These are phyloP conservation scores for Sesia apiformis DNA, from an alignment of 2,888 invertebrate genomes.

Conservation along the genomic window DNA sequence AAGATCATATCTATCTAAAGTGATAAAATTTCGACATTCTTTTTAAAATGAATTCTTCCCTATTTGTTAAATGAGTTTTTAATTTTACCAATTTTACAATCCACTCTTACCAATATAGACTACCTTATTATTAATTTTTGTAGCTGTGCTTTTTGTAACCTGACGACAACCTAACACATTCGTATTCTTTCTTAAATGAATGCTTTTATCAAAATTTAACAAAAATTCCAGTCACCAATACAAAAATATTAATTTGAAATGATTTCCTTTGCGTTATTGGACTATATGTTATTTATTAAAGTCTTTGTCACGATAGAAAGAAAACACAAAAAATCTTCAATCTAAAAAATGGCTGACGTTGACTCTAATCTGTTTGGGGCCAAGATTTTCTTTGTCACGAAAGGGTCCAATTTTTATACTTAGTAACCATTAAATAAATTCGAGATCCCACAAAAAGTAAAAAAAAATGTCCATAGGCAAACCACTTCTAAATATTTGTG, in stretches of 20 bases:
- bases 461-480: constrained; percentile 53
- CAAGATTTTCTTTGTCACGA: constrained; percentile 52
- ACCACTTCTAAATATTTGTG: constrained; percentile 70
- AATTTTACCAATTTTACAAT: too few species aligned
- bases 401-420: constrained; percentile 60
- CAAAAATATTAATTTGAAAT: constrained; percentile 1
- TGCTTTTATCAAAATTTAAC: too few species aligned
- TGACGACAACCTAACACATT: too few species aligned
- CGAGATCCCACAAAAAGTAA: constrained; percentile 33
- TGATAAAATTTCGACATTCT: too few species aligned
- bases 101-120: too few species aligned
- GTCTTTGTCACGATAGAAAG: constrained; percentile 51
- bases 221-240: background rate
- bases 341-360: constrained; percentile 52
- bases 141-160: too few species aligned
- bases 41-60: too few species aligned
- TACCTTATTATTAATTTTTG: too few species aligned
- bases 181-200: too few species aligned
- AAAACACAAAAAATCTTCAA: constrained; percentile 44
- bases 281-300: constrained; percentile 67
- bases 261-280: constrained; percentile 20
- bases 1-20: too few species aligned
- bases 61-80: too few species aligned
- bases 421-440: constrained; percentile 72
- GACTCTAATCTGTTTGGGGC: constrained; percentile 62